phyloP scores from a whole-genome alignment of 2,113 vertebrate species.

The Verasper variegatus region DNA sequence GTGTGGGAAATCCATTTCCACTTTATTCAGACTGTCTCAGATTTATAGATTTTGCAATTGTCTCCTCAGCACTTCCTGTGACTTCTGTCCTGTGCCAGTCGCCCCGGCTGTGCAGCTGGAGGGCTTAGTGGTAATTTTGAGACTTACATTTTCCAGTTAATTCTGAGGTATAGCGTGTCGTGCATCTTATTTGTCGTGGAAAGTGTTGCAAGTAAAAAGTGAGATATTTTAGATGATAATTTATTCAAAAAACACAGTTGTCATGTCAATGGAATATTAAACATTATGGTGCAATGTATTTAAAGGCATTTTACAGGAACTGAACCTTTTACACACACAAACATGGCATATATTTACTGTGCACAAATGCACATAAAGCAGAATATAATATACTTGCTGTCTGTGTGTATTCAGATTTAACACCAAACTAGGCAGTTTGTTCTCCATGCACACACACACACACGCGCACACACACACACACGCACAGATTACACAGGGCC shows the following conservation, averaged over 20 bases:
- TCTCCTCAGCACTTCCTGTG: conserved; percentile 68
- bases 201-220: not conserved
- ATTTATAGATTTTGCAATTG: conserved; percentile 72
- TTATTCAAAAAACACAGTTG: not conserved
- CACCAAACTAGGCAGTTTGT: conserved; percentile 53
- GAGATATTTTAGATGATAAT: not conserved
- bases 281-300: not conserved
- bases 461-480: conserved; percentile 6
- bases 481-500: conserved; percentile 24
- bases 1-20: conserved; percentile 71
- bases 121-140: conserved; percentile 12
- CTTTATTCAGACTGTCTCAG: conserved; percentile 60
- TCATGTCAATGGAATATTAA: not conserved
- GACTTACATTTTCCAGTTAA: not conserved
- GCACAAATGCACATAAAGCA: conserved; percentile 29
- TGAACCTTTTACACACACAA: conserved; percentile 23
- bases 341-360: conserved; percentile 40
- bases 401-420: conserved; percentile 57
- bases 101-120: conserved; percentile 30
- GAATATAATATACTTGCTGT: conserved; percentile 39
- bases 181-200: not conserved
- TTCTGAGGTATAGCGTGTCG: not conserved
- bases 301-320: conserved; percentile 10
- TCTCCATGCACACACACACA: conserved; percentile 42
- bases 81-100: conserved; percentile 48